A percentile compares a stretch with the other conserved stretches of the same genome.
Evolutionary conservation across 2,797 vertebrate genomes (phyloP).

Genomic region (Cyprinodon diabolis): DNA sequence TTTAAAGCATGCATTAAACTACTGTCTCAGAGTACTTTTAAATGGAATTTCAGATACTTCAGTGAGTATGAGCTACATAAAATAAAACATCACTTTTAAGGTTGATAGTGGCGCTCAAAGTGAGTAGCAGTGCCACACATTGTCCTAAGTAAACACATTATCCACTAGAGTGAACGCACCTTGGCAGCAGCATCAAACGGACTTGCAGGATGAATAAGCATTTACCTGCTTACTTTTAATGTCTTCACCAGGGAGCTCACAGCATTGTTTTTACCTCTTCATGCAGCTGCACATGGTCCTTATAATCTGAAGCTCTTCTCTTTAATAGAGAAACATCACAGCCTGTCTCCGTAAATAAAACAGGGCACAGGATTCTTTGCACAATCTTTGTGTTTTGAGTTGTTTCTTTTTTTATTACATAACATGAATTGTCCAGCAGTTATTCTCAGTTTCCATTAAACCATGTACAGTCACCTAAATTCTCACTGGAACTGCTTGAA

Average conservation of each 20-base stretch:
- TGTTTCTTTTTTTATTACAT: background rate
- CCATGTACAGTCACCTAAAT: no score
- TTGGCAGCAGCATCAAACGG: slow-evolving; percentile 70
- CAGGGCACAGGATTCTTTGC: background rate
- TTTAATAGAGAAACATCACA: background rate
- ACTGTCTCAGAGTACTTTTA: background rate
- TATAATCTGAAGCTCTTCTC: background rate
- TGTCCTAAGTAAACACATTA: slow-evolving; percentile 78
- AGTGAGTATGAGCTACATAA: background rate
- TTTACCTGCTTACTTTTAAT: slow-evolving; percentile 44
- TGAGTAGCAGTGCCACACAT: slow-evolving; percentile 72
- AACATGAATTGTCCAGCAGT: background rate
- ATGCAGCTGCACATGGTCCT: slow-evolving; percentile 11
- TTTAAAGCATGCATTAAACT: background rate
- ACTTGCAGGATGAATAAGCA: slow-evolving; percentile 41
- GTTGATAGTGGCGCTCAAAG: background rate
- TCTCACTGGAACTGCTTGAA: background rate
- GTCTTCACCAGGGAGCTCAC: slow-evolving; percentile 21
- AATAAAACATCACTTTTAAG: background rate
- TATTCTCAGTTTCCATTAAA: no score
- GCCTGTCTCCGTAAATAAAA: background rate
- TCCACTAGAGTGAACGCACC: slow-evolving; percentile 80
- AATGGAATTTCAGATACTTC: background rate
- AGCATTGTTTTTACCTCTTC: slow-evolving; percentile 18
- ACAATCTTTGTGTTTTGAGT: background rate